A percentile compares a stretch with the other conserved stretches of the same genome.
Conservation (phyloP, 2,888 invertebrate species). For the Crossocerus cetratus region DNA sequence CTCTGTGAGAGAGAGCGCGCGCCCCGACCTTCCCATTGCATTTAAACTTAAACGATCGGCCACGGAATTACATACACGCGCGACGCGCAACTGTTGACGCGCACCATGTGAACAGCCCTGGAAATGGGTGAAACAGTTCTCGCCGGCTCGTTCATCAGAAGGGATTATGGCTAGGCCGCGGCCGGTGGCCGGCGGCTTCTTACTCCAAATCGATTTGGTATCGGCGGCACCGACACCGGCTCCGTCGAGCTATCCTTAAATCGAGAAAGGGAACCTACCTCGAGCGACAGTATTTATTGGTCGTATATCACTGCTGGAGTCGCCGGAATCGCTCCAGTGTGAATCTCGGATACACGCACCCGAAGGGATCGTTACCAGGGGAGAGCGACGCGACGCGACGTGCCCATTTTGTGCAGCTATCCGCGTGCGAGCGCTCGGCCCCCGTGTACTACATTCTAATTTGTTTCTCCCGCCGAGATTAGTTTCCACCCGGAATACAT, state of each 20-base stretch:
- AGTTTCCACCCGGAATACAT: conserved; percentile 19
- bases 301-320: conserved; percentile 61
- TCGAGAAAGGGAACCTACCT: neutral
- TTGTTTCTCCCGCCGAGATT: conserved; percentile 20
- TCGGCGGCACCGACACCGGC: no score
- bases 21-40: neutral
- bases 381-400: neutral
- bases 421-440: neutral
- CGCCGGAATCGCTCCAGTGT: conserved; percentile 14
- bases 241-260: neutral
- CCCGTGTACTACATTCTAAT: conserved; percentile 25
- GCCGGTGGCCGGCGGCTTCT: neutral
- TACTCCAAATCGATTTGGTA: neutral
- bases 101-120: neutral
- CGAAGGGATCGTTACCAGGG: conserved; percentile 4
- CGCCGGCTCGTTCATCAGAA: neutral
- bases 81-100: neutral
- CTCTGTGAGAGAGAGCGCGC: neutral
- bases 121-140: neutral
- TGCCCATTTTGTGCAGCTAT: conserved; percentile 12
- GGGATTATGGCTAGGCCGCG: neutral
- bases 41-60: no score
- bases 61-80: neutral
- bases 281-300: conserved; percentile 62
- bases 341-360: neutral